Evolutionary conservation across 2,113 vertebrate genomes (phyloP).

Genomic region (Argyrosomus japonicus): DNA sequence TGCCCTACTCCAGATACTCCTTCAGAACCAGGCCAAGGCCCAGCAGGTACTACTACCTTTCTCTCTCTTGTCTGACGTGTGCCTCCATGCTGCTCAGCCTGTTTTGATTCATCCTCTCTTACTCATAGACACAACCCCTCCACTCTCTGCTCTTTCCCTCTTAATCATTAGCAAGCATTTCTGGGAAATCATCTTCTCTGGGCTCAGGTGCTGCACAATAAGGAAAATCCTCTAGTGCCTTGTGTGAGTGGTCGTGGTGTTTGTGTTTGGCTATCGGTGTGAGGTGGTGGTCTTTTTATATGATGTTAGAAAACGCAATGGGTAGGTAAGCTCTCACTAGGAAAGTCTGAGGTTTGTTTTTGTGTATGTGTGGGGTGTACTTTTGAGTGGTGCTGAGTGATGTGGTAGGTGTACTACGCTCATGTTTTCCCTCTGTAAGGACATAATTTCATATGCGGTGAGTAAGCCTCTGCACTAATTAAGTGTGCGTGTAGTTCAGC

Average conservation of each 20-base stretch:
- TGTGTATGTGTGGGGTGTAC: constrained; percentile 25
- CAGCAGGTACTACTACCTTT: constrained; percentile 85
- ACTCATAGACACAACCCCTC: constrained; percentile 15
- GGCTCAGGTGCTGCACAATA: constrained; percentile 86
- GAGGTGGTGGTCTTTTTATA: constrained; percentile 44
- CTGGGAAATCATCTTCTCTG: constrained; percentile 85
- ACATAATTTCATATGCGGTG: constrained; percentile 40
- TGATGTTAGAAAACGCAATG: constrained; percentile 17
- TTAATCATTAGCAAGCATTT: constrained; percentile 83
- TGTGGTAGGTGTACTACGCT: constrained; percentile 40
- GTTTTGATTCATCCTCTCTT: constrained; percentile 38
- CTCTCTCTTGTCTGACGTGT: not conserved
- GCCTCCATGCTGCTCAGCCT: not conserved
- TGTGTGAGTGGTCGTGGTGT: constrained; percentile 82
- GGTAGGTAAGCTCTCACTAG: constrained; percentile 42
- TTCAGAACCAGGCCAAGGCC: constrained; percentile 89
- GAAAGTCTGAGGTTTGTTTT: constrained; percentile 34
- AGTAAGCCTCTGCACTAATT: constrained; percentile 44
- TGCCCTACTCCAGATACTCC: constrained; percentile 89
- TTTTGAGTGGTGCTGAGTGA: constrained; percentile 57
- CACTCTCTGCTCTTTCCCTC: constrained; percentile 50
- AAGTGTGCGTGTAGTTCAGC: constrained; percentile 15
- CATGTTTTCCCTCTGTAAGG: constrained; percentile 3
- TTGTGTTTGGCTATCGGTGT: constrained; percentile 55
- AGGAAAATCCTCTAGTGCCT: constrained; percentile 78